Percentiles rank a stretch among this genome's conserved stretches.
phyloP scores from a whole-genome alignment of 1,140 invertebrate genomes.

The Apis cerana region DNA sequence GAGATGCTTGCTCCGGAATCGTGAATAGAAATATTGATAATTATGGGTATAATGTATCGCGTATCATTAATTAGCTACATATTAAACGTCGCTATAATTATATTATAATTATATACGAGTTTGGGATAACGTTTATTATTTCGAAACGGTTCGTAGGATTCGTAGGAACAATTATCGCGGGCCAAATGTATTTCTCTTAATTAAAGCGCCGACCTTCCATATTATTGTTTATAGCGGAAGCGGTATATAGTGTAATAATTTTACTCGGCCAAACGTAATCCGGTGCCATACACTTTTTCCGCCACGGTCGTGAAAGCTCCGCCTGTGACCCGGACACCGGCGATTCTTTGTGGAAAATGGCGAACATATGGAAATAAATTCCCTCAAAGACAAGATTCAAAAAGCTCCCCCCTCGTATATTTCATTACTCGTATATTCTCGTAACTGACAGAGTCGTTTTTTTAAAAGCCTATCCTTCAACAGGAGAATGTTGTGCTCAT shows the following conservation, averaged over 20 bases:
- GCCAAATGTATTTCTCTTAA: constrained; percentile 41
- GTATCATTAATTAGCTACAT: constrained; percentile 43
- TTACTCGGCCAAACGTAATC: not conserved
- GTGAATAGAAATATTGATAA: constrained; percentile 18
- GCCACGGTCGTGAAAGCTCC: not conserved
- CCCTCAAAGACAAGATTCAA: too few species aligned
- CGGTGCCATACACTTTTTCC: not conserved
- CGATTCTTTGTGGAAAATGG: too few species aligned
- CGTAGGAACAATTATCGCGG: constrained; percentile 13
- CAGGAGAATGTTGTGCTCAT: too few species aligned
- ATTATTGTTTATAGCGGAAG: constrained; percentile 39
- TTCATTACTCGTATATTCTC: too few species aligned
- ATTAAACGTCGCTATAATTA: constrained; percentile 39
- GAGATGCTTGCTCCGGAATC: not conserved
- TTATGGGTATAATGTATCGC: constrained; percentile 16
- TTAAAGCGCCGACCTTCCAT: constrained; percentile 23
- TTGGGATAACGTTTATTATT: constrained; percentile 26
- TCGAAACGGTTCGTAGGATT: constrained; percentile 22
- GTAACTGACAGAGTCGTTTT: too few species aligned
- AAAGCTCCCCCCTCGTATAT: too few species aligned
- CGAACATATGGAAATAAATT: too few species aligned
- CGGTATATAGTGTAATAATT: constrained; percentile 25
- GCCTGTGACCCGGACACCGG: not conserved
- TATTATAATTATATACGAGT: constrained; percentile 24
- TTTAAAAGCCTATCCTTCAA: too few species aligned